Percentiles rank a stretch among this genome's conserved stretches.
phyloP scores from a whole-genome alignment of 2,888 invertebrate species.

The Hydrotaea cyrtoneurina region DNA sequence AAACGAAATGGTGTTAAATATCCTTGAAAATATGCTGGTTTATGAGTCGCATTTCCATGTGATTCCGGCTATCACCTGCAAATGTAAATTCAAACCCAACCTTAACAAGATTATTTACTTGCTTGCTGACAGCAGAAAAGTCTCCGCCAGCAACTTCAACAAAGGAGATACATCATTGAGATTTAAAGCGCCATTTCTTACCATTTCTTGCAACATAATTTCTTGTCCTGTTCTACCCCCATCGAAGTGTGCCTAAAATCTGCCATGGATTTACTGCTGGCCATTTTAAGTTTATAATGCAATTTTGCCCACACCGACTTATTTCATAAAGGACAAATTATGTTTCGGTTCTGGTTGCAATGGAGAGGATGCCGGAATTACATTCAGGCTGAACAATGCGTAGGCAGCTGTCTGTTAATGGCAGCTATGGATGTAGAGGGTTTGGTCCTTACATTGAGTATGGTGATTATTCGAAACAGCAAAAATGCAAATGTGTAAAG shows the following conservation, averaged over 20 bases:
- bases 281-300: not conserved
- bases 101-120: conserved; percentile 31
- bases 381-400: not conserved
- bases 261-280: conserved; percentile 2
- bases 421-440: not conserved
- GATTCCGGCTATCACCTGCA: not conserved
- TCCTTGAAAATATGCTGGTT: conserved; percentile 18
- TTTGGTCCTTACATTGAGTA: not conserved
- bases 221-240: not conserved
- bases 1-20: conserved; percentile 33
- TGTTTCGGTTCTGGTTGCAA: not conserved
- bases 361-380: too few species aligned
- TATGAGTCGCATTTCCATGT: conserved; percentile 1
- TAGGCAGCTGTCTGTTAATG: not conserved
- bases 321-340: not conserved
- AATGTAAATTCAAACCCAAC: not conserved
- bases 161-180: conserved; percentile 26
- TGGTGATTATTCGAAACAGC: not conserved
- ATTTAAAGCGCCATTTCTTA: not conserved
- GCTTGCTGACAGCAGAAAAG: too few species aligned
- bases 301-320: not conserved
- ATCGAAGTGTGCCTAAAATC: not conserved
- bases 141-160: too few species aligned
- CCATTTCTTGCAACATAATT: not conserved
- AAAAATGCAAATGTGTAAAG: not conserved